Evolutionary conservation across 2,888 invertebrate genomes (phyloP), one percentile per base, ranked within the genome.

Genomic region (Hartigia nigra): DNA sequence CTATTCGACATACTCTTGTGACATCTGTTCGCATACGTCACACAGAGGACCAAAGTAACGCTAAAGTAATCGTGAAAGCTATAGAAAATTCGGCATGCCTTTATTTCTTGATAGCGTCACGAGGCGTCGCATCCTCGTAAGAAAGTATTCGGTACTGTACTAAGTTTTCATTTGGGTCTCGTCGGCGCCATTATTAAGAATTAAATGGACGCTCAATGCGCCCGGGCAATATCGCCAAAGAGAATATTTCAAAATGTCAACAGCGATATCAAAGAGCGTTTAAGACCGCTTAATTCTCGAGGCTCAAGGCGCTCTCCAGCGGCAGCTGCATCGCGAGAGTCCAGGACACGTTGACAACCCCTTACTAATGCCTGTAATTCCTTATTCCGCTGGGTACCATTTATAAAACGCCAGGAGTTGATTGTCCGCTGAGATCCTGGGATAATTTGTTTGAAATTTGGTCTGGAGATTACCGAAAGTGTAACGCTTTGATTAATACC

Each of bases 391-490:
- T 76, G 82, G 81, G 81, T 74, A 83, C 79, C 87, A 88, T 88
- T 88, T 88, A 86, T 88, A 85, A 84, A 84, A 85, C 82, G 82
- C 83, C 82, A 82, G 80, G 78, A 79, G 84, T 80, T 79, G 80
- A 81, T 82, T 82, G 84, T 81, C 82, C 81, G 82, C 75, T 77
- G 82, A 80, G 84, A 85, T 85, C 83, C 81, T 70, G 75, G 81
- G 83, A 87, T 86, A 87, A 88, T 88, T 88, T 88, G 87, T 88
- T 86, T 85, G 85, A 88, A 88, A 87, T 88, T 88, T 86, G 74
- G 80, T 81, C 83, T 81, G 84, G 84, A 82, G 86, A 87, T 88
- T 87, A 86, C 69, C 74, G 82, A 84, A 86, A 84, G 86, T 86
- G 84, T 87, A 86, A 85, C 85, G 78, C 80, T 77, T 84, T 88